These are phyloP conservation scores for Pegoplata infirma DNA, from an alignment of 2,888 invertebrate species.

Conservation along the genomic window DNA sequence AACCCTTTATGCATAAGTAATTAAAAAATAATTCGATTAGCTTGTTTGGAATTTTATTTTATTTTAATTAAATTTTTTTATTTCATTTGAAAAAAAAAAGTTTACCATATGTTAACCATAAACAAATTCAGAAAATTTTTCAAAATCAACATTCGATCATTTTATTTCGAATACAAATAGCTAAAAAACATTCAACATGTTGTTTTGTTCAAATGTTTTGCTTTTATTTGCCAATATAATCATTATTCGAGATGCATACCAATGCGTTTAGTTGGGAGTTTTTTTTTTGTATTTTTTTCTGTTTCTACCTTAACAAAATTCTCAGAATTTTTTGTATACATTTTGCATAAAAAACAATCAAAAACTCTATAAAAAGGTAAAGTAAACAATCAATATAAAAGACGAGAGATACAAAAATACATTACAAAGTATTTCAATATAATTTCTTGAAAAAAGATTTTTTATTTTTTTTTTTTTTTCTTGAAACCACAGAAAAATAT, in stretches of 20 bases:
- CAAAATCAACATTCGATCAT: neutral
- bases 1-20: neutral
- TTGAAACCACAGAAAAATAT: conserved; percentile 20
- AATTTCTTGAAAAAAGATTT: neutral
- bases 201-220: conserved; percentile 7
- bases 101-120: neutral
- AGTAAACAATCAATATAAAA: conserved; percentile 39
- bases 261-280: conserved; percentile 16
- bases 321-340: conserved; percentile 50
- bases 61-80: neutral
- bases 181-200: neutral
- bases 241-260: conserved; percentile 12
- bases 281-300: neutral
- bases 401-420: neutral
- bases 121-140: too few relatives aligned
- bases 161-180: neutral
- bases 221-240: neutral
- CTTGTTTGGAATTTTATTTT: conserved; percentile 7
- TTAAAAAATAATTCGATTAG: conserved; percentile 13
- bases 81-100: neutral
- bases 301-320: conserved; percentile 30
- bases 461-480: neutral
- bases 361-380: conserved; percentile 30
- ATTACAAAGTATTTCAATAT: neutral
- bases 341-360: conserved; percentile 52